These are phyloP conservation scores for Dallia pectoralis DNA, from an alignment of 2,797 vertebrate species.

Conservation along the genomic window DNA sequence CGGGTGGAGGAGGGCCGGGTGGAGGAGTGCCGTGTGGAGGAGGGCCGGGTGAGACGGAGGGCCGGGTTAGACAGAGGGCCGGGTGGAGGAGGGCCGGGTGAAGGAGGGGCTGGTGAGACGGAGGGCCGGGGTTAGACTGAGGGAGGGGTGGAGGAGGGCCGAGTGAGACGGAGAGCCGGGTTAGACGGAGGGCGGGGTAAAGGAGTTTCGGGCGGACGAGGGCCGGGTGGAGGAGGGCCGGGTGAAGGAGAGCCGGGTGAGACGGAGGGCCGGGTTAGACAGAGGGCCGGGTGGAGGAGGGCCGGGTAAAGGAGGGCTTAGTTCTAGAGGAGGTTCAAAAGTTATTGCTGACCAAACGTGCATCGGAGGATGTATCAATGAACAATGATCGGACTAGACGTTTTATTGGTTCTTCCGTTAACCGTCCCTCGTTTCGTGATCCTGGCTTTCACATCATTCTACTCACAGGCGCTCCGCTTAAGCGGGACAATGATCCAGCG, in stretches of 20 bases:
- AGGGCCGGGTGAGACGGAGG: too few relatives aligned
- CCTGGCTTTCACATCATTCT: background rate
- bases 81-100: background rate
- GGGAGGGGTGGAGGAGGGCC: background rate
- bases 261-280: too few relatives aligned
- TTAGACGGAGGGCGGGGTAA: conserved; percentile 42
- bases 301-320: background rate
- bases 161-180: too few relatives aligned
- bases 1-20: background rate
- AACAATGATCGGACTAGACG: background rate
- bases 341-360: background rate
- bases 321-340: background rate
- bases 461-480: too few relatives aligned
- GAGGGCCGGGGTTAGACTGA: too few relatives aligned
- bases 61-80: background rate
- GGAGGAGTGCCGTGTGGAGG: background rate
- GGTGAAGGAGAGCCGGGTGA: background rate
- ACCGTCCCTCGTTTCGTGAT: background rate
- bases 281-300: background rate
- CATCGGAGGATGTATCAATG: background rate
- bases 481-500: too few relatives aligned
- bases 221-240: background rate
- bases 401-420: background rate
- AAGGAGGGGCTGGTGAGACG: background rate
- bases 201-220: background rate